Percentiles rank a stretch among this genome's conserved stretches.
Evolutionary conservation across 2,113 vertebrate species (phyloP).

Genomic region (Pluvianellus socialis): DNA sequence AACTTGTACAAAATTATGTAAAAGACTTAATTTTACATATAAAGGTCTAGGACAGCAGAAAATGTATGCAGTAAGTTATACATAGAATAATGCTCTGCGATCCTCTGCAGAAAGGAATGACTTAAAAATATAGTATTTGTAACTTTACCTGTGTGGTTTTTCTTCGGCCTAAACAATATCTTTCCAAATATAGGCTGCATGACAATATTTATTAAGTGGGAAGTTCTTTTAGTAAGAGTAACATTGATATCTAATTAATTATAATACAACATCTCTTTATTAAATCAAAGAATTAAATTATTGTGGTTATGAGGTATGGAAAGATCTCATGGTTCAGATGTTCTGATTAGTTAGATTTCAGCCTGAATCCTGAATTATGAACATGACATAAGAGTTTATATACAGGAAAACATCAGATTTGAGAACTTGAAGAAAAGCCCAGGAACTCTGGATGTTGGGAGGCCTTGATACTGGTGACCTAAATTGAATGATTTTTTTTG

Average conservation of each 20-base stretch:
- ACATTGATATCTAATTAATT: neutral
- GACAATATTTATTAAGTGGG: neutral
- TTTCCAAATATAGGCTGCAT: neutral
- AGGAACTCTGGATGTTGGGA: neutral
- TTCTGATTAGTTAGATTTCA: neutral
- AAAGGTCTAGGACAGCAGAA: neutral
- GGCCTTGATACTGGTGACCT: neutral
- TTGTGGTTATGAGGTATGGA: neutral
- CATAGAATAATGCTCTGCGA: neutral
- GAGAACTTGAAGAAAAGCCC: neutral
- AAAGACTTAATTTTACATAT: neutral
- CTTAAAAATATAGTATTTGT: neutral
- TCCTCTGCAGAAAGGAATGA: neutral
- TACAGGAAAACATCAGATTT: neutral
- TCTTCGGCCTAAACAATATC: neutral
- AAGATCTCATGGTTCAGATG: neutral
- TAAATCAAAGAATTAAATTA: neutral
- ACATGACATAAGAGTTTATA: neutral
- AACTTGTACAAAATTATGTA: neutral
- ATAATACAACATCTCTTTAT: neutral
- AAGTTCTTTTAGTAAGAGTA: neutral
- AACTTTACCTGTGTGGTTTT: neutral
- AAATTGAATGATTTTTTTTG: neutral
- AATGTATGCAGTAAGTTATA: neutral
- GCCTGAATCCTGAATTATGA: neutral